Evolutionary conservation across 2,113 vertebrate species (phyloP).

Genomic region (Terrapene triunguis): DNA sequence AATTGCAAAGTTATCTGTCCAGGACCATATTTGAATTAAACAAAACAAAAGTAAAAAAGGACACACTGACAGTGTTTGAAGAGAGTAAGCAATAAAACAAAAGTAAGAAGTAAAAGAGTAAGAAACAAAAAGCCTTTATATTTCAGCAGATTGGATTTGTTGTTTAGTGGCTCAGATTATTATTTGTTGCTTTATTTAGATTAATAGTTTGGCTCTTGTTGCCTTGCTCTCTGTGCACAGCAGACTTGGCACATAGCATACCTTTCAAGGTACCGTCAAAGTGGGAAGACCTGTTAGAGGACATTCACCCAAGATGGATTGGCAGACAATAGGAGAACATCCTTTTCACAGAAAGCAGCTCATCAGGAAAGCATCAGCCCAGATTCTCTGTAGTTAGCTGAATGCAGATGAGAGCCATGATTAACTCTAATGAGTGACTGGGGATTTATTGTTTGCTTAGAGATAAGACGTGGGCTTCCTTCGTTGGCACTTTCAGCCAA

Average conservation of each 20-base stretch:
- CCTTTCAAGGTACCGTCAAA: not conserved
- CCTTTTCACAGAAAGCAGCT: constrained; percentile 58
- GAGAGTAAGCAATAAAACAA: not conserved
- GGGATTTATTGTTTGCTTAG: constrained; percentile 84
- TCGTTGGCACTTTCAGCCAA: constrained; percentile 78
- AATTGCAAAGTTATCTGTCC: not conserved
- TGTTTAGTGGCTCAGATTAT: constrained; percentile 17
- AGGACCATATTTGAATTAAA: not conserved
- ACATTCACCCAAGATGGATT: constrained; percentile 39
- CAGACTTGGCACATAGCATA: not conserved
- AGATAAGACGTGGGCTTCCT: constrained; percentile 81
- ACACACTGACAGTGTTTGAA: not conserved
- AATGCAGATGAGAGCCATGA: constrained; percentile 83
- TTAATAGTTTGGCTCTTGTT: constrained; percentile 26
- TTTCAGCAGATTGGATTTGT: constrained; percentile 14
- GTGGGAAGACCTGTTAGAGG: constrained; percentile 24
- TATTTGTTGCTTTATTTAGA: constrained; percentile 60
- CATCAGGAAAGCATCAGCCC: constrained; percentile 53
- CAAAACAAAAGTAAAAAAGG: not conserved
- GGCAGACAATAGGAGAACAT: constrained; percentile 71
- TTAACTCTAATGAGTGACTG: constrained; percentile 81
- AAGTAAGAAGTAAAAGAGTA: not conserved
- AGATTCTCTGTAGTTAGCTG: constrained; percentile 76
- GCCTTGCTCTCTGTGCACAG: not conserved
- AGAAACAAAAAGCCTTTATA: not conserved